Evolutionary conservation across 2,888 invertebrate species (phyloP).

Genomic region (Uropetala carovei): DNA sequence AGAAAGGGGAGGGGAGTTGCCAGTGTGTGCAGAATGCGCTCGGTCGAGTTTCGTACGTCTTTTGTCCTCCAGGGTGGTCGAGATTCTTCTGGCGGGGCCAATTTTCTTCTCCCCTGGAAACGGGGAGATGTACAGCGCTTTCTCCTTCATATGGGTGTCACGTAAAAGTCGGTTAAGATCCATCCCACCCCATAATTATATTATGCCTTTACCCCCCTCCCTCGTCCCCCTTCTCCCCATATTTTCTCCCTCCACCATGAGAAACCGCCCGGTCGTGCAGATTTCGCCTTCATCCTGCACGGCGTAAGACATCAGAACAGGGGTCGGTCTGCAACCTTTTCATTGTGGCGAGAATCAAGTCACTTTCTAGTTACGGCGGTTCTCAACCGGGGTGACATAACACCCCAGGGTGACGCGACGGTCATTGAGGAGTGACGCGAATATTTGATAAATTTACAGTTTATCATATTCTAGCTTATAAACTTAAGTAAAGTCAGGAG

Average conservation of each 20-base stretch:
- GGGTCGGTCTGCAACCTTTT: too few relatives aligned
- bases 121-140: slow-evolving; percentile 12
- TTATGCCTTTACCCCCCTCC: neutral
- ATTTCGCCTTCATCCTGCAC: too few relatives aligned
- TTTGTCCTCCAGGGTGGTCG: slow-evolving; percentile 28
- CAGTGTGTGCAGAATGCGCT: neutral
- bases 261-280: neutral
- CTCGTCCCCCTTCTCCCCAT: neutral
- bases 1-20: neutral
- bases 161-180: neutral
- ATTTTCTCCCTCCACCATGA: neutral
- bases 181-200: neutral
- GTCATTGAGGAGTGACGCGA: too few relatives aligned
- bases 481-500: too few relatives aligned
- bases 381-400: too few relatives aligned
- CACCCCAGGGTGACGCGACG: too few relatives aligned
- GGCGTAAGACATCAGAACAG: too few relatives aligned
- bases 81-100: slow-evolving; percentile 2
- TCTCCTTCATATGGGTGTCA: neutral
- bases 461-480: too few relatives aligned
- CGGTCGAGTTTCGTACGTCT: neutral
- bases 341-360: too few relatives aligned
- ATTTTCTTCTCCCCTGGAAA: slow-evolving; percentile 13
- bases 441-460: too few relatives aligned
- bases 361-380: too few relatives aligned